Conservation (phyloP, 2,113 vertebrate genomes). For the Cervus canadensis region DNA sequence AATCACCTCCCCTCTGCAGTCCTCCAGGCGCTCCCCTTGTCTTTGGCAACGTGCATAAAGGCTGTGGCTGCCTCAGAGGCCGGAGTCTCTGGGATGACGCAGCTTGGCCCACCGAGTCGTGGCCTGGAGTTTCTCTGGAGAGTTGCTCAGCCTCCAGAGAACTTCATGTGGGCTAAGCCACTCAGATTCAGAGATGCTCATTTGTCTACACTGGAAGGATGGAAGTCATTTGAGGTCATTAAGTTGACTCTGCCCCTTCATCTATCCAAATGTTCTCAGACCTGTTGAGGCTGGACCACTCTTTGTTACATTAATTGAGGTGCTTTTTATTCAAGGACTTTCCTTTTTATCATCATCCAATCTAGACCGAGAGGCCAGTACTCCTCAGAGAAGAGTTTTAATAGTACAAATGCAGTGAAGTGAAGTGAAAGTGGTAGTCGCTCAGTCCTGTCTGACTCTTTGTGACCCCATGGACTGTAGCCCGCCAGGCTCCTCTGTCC, state of each 20-base stretch:
- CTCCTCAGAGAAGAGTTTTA: background rate
- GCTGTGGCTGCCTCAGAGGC: background rate
- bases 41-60: rapidly evolving
- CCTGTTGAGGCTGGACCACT: background rate
- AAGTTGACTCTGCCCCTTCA: background rate
- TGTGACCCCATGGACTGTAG: rapidly evolving
- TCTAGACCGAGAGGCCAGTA: background rate
- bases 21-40: rapidly evolving
- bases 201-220: background rate
- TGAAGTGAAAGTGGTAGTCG: background rate
- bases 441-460: background rate
- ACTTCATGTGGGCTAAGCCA: background rate
- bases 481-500: background rate
- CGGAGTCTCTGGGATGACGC: background rate
- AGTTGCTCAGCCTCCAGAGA: background rate
- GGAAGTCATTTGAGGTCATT: background rate
- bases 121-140: background rate
- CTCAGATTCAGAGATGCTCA: background rate
- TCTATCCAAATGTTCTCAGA: background rate
- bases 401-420: background rate
- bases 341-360: background rate
- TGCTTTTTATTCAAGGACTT: background rate
- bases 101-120: background rate
- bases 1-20: too few relatives aligned
- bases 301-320: background rate